Conservation (phyloP, 2,113 vertebrate genomes). For the Cynoglossus semilaevis region DNA sequence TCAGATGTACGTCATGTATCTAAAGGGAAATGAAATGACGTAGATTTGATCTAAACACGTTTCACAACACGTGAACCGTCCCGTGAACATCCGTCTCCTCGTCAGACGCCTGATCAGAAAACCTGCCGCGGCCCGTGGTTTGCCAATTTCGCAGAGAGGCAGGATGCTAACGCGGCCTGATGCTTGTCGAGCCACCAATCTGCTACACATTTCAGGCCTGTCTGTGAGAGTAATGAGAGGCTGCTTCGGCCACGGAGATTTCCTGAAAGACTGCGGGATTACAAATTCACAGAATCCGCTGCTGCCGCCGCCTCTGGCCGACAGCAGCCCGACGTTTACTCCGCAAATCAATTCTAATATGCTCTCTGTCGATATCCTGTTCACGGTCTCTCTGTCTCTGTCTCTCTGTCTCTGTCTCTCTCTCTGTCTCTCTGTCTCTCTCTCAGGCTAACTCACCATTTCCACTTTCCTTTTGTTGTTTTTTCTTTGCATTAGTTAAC, state of each 20-base stretch:
- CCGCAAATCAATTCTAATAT: conserved; percentile 70
- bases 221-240: conserved; percentile 64
- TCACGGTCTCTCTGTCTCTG: conserved; percentile 30
- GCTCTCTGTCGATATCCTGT: conserved; percentile 55
- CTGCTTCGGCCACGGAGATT: conserved; percentile 58
- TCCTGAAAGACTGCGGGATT: conserved; percentile 64
- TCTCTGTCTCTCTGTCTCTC: conserved; percentile 10
- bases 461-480: conserved; percentile 15
- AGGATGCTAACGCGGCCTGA: conserved; percentile 61
- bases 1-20: too few species aligned
- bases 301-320: conserved; percentile 28
- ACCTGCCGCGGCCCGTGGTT: conserved; percentile 34
- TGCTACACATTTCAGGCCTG: conserved; percentile 51
- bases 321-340: conserved; percentile 31
- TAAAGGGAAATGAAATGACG: too few species aligned
- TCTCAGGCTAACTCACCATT: conserved; percentile 22
- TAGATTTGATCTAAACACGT: too few species aligned
- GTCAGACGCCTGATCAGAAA: conserved; percentile 44
- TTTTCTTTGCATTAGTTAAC: conserved; percentile 24
- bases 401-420: conserved; percentile 20
- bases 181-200: conserved; percentile 60
- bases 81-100: conserved; percentile 20
- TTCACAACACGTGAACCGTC: too few species aligned
- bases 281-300: conserved; percentile 63
- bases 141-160: conserved; percentile 41